These are phyloP conservation scores for Bos javanicus DNA, from an alignment of 2,113 vertebrate species.

Conservation along the genomic window DNA sequence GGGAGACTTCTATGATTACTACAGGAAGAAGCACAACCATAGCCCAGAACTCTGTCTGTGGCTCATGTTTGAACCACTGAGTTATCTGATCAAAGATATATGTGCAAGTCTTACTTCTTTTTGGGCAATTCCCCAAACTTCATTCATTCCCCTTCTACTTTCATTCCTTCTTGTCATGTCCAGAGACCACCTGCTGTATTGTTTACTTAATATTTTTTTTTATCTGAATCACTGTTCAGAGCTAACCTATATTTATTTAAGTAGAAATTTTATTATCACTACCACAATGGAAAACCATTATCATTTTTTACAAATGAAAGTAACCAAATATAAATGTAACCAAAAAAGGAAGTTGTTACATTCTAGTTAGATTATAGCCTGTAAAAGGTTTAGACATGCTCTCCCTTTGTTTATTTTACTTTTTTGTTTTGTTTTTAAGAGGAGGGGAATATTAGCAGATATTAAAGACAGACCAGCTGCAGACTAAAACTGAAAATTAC, in stretches of 20 bases:
- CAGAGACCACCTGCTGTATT: not conserved
- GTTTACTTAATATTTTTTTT: not conserved
- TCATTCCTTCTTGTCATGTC: not conserved
- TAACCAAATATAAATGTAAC: not conserved
- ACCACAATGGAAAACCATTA: not conserved
- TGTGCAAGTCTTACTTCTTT: not conserved
- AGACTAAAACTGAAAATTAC: not conserved
- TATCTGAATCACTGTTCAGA: not conserved
- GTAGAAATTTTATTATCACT: not conserved
- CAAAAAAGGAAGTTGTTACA: not conserved
- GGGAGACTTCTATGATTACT: not conserved
- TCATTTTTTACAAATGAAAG: slow-evolving; percentile 21
- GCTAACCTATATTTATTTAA: not conserved
- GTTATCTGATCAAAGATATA: not conserved
- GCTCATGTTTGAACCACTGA: not conserved
- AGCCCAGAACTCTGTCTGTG: not conserved
- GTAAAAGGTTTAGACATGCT: not conserved
- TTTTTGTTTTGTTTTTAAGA: not conserved
- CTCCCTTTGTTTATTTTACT: not conserved
- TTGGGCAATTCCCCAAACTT: not conserved
- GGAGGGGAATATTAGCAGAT: not conserved
- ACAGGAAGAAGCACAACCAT: not conserved
- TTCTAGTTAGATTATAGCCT: not conserved
- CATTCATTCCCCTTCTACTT: not conserved
- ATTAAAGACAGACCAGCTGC: not conserved